These are phyloP conservation scores for Epinotia demarniana DNA, from an alignment of 2,888 invertebrate genomes.

Conservation along the genomic window DNA sequence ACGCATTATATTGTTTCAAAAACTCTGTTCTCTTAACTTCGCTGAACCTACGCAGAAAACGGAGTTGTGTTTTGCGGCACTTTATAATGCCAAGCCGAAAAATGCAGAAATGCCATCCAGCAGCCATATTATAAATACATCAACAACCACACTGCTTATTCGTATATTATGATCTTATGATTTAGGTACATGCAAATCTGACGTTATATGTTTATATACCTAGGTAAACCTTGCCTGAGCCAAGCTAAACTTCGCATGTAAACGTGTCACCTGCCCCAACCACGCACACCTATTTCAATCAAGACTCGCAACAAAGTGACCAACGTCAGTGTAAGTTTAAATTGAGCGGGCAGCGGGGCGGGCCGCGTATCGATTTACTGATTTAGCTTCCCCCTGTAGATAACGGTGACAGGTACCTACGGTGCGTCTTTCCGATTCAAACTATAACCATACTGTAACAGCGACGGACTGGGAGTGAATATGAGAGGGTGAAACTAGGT, in stretches of 20 bases:
- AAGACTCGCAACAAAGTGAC: conserved; percentile 27
- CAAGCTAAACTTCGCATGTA: background rate
- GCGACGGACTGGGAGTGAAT: conserved; percentile 4
- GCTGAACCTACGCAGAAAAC: no score
- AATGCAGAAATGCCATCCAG: no score
- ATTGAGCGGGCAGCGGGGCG: conserved; percentile 52
- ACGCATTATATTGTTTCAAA: no score
- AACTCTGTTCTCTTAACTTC: no score
- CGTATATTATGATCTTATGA: no score
- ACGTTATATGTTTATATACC: background rate
- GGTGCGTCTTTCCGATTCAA: conserved; percentile 34
- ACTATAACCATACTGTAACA: conserved; percentile 16
- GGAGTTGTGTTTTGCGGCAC: no score
- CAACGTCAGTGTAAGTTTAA: conserved; percentile 33
- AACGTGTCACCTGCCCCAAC: background rate
- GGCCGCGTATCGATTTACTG: conserved; percentile 79
- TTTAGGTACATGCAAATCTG: no score
- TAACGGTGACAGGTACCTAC: conserved; percentile 70
- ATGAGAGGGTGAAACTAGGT: no score
- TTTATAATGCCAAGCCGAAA: no score
- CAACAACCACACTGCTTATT: no score
- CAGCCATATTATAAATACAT: no score
- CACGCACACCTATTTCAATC: conserved; percentile 14
- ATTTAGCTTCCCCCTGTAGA: conserved; percentile 77
- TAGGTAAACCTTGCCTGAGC: background rate